phyloP scores from a whole-genome alignment of 2,797 vertebrate genomes.

The Leptoclinus maculatus region DNA sequence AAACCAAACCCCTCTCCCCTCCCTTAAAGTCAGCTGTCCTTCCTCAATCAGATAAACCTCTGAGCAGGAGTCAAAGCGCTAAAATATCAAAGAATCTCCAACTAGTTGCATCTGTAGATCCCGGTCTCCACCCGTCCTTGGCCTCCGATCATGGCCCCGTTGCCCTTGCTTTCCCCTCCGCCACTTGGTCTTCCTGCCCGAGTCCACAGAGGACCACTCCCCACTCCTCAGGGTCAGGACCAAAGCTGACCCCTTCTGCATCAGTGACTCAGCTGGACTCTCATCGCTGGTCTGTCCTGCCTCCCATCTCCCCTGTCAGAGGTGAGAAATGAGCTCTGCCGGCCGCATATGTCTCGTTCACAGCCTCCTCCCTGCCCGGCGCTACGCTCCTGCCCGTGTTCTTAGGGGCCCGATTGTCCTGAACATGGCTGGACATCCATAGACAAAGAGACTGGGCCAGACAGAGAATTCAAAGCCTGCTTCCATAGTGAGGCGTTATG shows the following conservation, averaged over 20 bases:
- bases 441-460: constrained; percentile 70
- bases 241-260: constrained; percentile 69
- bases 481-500: constrained; percentile 83
- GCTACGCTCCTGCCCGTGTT: constrained; percentile 74
- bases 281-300: constrained; percentile 80
- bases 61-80: not conserved
- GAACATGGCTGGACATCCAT: constrained; percentile 82
- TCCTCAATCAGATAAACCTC: not conserved
- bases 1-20: constrained; percentile 10
- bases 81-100: not conserved
- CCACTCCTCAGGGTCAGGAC: constrained; percentile 34
- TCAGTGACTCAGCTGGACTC: constrained; percentile 78
- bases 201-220: constrained; percentile 60
- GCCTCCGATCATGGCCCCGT: constrained; percentile 16
- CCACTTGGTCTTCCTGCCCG: constrained; percentile 61
- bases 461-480: constrained; percentile 80
- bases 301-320: constrained; percentile 86
- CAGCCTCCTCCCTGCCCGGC: constrained; percentile 66
- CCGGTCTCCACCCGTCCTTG: not conserved
- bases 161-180: constrained; percentile 38
- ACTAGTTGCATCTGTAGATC: constrained; percentile 6
- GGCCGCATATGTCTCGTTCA: constrained; percentile 84
- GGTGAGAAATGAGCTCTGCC: constrained; percentile 86
- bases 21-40: not conserved
- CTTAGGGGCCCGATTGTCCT: constrained; percentile 78